A percentile compares a stretch with the other conserved stretches of the same genome.
Conservation (phyloP, 92 coral and sea anemone species). For the Parazoanthus darwini region DNA sequence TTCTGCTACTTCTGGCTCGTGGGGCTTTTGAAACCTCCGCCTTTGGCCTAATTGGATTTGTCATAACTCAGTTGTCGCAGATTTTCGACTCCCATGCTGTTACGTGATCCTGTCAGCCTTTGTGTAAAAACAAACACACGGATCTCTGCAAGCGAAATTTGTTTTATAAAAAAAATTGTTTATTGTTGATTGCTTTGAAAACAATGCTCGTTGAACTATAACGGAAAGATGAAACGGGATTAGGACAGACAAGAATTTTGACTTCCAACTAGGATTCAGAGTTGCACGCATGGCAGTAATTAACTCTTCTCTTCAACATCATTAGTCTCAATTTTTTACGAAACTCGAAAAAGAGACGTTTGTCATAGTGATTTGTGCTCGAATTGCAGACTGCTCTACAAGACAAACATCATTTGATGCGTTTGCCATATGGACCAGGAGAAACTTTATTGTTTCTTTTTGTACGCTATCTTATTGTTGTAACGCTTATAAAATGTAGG, state of each 20-base stretch:
- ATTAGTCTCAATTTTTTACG: too few relatives aligned
- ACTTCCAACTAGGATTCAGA: neutral
- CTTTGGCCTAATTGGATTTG: neutral
- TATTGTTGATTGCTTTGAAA: neutral
- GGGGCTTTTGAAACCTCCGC: too few relatives aligned
- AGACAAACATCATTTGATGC: neutral
- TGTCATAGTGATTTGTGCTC: neutral
- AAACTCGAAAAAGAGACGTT: too few relatives aligned
- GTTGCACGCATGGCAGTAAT: neutral
- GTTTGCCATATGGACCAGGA: neutral
- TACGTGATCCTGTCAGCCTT: neutral
- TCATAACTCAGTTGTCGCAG: neutral
- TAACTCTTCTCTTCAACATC: neutral
- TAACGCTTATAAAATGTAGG: too few relatives aligned
- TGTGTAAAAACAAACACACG: neutral
- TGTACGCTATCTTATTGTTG: too few relatives aligned
- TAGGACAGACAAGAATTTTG: neutral
- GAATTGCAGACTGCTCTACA: neutral
- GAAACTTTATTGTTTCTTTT: too few relatives aligned
- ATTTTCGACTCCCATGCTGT: neutral
- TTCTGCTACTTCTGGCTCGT: neutral
- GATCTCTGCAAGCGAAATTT: neutral
- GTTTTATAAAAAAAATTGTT: neutral
- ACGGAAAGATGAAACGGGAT: neutral
- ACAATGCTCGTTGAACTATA: neutral